Evolutionary conservation across 1,140 invertebrate genomes (phyloP), one percentile per base, ranked within the genome.

Genomic region (Ephestia elutella): DNA sequence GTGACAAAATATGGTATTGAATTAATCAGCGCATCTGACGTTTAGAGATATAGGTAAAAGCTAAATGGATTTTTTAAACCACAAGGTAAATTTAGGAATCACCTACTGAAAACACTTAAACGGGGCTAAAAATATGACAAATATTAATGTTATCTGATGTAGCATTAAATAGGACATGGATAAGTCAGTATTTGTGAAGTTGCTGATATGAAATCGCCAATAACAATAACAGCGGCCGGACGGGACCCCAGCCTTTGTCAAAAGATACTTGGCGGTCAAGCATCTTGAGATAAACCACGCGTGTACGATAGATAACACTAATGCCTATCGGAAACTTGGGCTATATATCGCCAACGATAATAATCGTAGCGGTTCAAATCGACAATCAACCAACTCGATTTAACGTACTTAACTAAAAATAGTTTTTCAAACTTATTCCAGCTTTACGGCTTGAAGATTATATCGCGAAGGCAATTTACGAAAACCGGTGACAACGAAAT

Each of bases 401-500:
- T 53, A 21, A 53, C 20, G 21, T 10, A 50, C 32, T 35, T 35
- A 5, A 53, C 50, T 21, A 53, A 53, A 53, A 53, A n/a, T 25
- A n/a, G 50, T 62, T 28, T 49, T 62, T n/a, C n/a, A n/a, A n/a
- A n/a, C 51, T 63, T 56, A 56, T 63, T 63, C 44, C 17, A 48
- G 20, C 48, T 63, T 59, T 63, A 62, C 56, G 60, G 56, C 60
- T 58, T 56, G 53, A 55, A 63, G 56, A 63, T 63, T 63, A 63
- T 48, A 53, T 63, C 35, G 56, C 35, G 19, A 32, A 63, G 44
- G 53, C 53, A 20, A 56, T 53, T 25, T 53, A 53, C 15, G 55
- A 63, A 59, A 51, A 58, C 51, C 54, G 53, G 53, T 59, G 62
- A 59, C 57, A 56, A 48, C 54, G 57, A 38, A 51, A 56, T 53